Evolutionary conservation across 2,888 invertebrate genomes (phyloP).

Genomic region (Cryptus armator): DNA sequence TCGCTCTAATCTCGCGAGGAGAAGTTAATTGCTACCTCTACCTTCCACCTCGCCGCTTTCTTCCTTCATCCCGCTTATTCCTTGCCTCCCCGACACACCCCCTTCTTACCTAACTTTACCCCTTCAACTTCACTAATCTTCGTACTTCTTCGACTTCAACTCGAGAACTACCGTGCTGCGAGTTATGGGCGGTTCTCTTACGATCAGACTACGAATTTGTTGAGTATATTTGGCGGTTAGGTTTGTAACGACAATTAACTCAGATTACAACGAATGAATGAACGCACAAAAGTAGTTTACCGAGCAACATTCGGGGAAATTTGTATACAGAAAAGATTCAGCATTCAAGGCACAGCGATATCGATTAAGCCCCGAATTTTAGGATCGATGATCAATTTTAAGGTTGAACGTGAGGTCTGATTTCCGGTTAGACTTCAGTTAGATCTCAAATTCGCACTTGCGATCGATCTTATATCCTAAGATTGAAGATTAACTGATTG

Average conservation of each 20-base stretch:
- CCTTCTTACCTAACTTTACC: constrained; percentile 57
- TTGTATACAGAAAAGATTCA: neutral
- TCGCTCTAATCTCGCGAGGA: constrained; percentile 85
- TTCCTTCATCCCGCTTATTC: constrained; percentile 46
- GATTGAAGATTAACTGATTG: neutral
- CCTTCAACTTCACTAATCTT: constrained; percentile 70
- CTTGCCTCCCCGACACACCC: constrained; percentile 39
- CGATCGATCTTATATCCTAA: too few relatives aligned
- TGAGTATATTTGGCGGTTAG: neutral
- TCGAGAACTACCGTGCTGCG: constrained; percentile 56
- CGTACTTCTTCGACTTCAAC: constrained; percentile 47
- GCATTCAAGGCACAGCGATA: too few relatives aligned
- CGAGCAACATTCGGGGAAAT: neutral
- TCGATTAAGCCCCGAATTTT: too few relatives aligned
- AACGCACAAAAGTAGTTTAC: neutral
- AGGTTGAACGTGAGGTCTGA: too few relatives aligned
- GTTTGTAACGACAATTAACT: neutral
- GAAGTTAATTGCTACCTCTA: constrained; percentile 84
- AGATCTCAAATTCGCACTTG: too few relatives aligned
- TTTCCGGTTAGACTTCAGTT: too few relatives aligned
- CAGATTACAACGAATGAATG: neutral
- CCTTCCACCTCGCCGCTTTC: constrained; percentile 65
- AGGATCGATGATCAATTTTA: too few relatives aligned
- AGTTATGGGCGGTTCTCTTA: constrained; percentile 60
- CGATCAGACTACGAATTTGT: neutral